A percentile compares a stretch with the other conserved stretches of the same genome.
Evolutionary conservation across 2,113 vertebrate genomes (phyloP).

Genomic region (Nematolebias whitei): DNA sequence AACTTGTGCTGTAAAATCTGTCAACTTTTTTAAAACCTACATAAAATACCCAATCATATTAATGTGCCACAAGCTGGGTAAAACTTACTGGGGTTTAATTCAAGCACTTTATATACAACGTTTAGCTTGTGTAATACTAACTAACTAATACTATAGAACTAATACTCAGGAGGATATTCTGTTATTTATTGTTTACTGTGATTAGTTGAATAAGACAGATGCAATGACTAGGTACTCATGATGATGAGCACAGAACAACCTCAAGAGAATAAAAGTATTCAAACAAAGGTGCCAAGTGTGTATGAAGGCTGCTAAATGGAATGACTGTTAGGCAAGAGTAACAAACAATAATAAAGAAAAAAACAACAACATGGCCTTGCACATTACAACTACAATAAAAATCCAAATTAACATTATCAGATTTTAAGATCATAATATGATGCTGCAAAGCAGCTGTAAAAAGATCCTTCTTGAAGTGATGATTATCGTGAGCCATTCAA

Average conservation of each 20-base stretch:
- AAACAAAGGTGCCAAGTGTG: slow-evolving; percentile 1
- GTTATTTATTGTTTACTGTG: slow-evolving; percentile 39
- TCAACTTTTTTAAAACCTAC: background rate
- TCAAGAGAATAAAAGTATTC: slow-evolving; percentile 25
- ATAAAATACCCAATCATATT: slow-evolving; percentile 13
- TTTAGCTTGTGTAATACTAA: slow-evolving; percentile 27
- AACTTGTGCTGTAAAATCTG: slow-evolving; percentile 1
- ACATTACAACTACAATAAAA: background rate
- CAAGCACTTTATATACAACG: background rate
- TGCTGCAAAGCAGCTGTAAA: background rate
- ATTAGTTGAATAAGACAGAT: slow-evolving; percentile 32
- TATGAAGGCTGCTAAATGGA: slow-evolving; percentile 17
- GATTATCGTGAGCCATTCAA: too few relatives aligned
- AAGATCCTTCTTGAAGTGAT: too few relatives aligned
- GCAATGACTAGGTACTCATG: slow-evolving; percentile 27
- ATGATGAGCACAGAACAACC: slow-evolving; percentile 37
- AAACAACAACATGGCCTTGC: background rate
- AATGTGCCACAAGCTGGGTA: slow-evolving; percentile 6
- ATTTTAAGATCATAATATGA: background rate
- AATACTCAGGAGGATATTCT: slow-evolving; percentile 23
- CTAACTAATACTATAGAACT: too few relatives aligned
- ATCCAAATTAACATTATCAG: background rate
- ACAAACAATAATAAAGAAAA: slow-evolving; percentile 1
- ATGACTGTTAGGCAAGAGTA: slow-evolving; percentile 5
- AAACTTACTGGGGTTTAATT: slow-evolving; percentile 15